phyloP scores from a whole-genome alignment of 1,140 invertebrate genomes.

The Cotesia chilonis region DNA sequence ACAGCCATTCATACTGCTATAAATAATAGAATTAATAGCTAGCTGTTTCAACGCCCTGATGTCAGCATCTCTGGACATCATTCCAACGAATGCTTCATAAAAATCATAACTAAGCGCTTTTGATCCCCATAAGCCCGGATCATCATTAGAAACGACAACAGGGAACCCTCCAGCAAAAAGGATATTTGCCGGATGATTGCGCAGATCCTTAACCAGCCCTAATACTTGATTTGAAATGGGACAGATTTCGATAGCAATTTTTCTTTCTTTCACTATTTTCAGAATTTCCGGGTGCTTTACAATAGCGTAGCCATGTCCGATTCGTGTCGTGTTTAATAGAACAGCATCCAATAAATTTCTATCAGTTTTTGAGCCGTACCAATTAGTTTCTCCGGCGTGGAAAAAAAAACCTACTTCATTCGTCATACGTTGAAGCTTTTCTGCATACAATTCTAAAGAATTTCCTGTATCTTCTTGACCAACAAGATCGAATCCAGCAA shows the following conservation, averaged over 20 bases:
- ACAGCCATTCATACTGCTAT: constrained; percentile 60
- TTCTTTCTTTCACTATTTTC: constrained; percentile 68
- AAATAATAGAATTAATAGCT: constrained; percentile 80
- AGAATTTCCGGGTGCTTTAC: constrained; percentile 78
- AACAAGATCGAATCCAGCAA: constrained; percentile 74
- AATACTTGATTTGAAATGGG: constrained; percentile 84
- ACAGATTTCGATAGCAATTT: constrained; percentile 84
- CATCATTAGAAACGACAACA: constrained; percentile 77
- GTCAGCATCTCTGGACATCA: constrained; percentile 76
- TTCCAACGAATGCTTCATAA: constrained; percentile 82
- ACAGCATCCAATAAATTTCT: constrained; percentile 83
- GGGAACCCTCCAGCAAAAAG: constrained; percentile 73
- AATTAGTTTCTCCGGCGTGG: constrained; percentile 85
- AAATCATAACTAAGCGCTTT: constrained; percentile 81
- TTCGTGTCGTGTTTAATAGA: constrained; percentile 76
- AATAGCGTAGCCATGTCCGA: constrained; percentile 71
- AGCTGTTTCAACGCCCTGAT: constrained; percentile 80
- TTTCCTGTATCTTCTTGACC: constrained; percentile 69
- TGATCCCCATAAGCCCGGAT: constrained; percentile 82
- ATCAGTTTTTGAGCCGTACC: constrained; percentile 72
- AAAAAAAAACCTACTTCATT: constrained; percentile 75
- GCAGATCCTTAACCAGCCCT: constrained; percentile 76
- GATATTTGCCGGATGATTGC: constrained; percentile 80
- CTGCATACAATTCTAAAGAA: constrained; percentile 63
- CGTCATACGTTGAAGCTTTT: constrained; percentile 59